Evolutionary conservation across 2,113 vertebrate species (phyloP), one percentile per base, ranked within the genome.

Genomic region (Vulpes lagopus): DNA sequence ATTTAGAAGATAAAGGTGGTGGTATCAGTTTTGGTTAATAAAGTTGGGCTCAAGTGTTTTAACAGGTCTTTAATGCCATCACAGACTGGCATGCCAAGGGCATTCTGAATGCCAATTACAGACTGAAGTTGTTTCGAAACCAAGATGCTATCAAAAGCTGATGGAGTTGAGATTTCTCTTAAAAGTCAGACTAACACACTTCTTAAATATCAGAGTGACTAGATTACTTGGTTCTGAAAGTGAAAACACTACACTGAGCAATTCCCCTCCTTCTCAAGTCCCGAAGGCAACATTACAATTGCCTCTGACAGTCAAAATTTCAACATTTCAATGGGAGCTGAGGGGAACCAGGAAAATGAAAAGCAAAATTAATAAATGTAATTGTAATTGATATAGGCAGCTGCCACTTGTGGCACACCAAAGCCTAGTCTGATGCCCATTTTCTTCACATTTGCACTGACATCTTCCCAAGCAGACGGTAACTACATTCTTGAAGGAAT

Each of bases 1-100:
- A 97, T 97, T 98, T 95, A 85, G 95, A 94, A 98, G 97, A 98
- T 98, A 98, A 98, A 98, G 98, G 95, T 94, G 59, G 91, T 96
- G 96, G 95, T 96, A 98, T 97, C 96, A 22, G 84, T 97, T 96
- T 35, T 98, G 97, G 90, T 97, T 94, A 90, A 97, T 89, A 51
- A 97, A 96, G n/a, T 43, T 67, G 97, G 98, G 96, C 97, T 91
- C 97, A 91, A 53, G 49, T 23, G 55, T 96, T 97, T 96, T 82
- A 96, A 92, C 80, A 96, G 67, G 93, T 79, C 97, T 96, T 98
- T 73, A 97, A 97, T 92, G 97, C 97, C 96, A 92, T 98, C 97
- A 96, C 87, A 98, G 94, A 97, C 97, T 83, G 98, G 97, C 87
- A 95, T 97, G 97, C 97, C 92, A 85, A 96, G 8, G 85, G 96